Percentiles rank a stretch among this genome's conserved stretches.
phyloP scores from a whole-genome alignment of 2,797 vertebrate genomes.

The Enteromius unitaeniatus region DNA sequence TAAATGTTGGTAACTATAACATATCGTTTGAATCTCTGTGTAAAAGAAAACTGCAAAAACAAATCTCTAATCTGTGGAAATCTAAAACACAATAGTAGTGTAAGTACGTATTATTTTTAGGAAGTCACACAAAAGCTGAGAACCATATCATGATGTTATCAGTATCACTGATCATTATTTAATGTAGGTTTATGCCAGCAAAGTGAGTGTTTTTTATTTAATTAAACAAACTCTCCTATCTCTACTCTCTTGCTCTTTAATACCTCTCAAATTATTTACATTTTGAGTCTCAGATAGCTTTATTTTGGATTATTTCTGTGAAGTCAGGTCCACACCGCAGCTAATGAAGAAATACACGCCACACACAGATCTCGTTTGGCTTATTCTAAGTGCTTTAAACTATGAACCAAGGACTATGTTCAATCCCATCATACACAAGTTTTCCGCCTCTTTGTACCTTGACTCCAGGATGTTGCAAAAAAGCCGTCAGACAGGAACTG shows the following conservation, averaged over 20 bases:
- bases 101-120: neutral
- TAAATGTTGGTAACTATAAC: neutral
- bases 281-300: too few species aligned
- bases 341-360: neutral
- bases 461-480: neutral
- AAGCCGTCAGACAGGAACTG: neutral
- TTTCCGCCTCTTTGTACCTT: neutral
- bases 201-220: neutral
- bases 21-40: neutral
- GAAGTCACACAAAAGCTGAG: neutral
- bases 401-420: neutral
- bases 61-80: neutral
- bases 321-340: neutral
- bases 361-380: neutral
- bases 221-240: neutral
- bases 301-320: neutral
- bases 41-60: neutral
- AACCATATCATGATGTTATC: neutral
- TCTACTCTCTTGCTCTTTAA: neutral
- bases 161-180: neutral
- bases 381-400: neutral
- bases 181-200: neutral
- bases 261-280: neutral
- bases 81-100: neutral
- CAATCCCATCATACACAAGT: neutral